phyloP scores from a whole-genome alignment of 2,888 invertebrate genomes.

The Drosophila borealis region DNA sequence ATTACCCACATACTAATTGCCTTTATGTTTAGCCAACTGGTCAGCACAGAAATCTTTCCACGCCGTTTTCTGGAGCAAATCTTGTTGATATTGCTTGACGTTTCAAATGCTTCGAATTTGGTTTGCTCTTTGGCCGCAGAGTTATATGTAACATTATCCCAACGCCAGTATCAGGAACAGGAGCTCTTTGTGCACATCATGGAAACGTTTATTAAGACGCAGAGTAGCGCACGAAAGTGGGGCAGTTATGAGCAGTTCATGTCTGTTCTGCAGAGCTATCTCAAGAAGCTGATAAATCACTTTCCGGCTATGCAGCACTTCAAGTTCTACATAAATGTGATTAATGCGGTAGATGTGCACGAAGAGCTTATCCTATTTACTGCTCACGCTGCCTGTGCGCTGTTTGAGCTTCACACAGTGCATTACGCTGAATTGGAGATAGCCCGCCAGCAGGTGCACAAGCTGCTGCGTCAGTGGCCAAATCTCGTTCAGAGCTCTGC shows the following conservation, averaged over 20 bases:
- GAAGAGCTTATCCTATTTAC: slow-evolving; percentile 47
- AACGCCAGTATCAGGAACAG: slow-evolving; percentile 42
- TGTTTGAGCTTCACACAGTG: slow-evolving; percentile 40
- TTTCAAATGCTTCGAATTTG: not conserved
- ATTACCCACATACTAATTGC: not conserved
- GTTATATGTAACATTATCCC: slow-evolving; percentile 49
- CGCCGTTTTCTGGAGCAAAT: slow-evolving; percentile 57
- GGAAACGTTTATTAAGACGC: slow-evolving; percentile 49
- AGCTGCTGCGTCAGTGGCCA: slow-evolving; percentile 48
- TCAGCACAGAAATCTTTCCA: slow-evolving; percentile 57
- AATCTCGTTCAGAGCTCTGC: slow-evolving; percentile 23
- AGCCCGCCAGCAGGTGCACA: slow-evolving; percentile 37
- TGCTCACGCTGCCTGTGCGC: slow-evolving; percentile 46
- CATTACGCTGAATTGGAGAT: slow-evolving; percentile 22
- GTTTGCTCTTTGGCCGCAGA: slow-evolving; percentile 42
- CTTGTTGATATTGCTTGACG: slow-evolving; percentile 44
- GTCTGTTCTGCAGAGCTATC: slow-evolving; percentile 28
- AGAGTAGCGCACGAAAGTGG: slow-evolving; percentile 11
- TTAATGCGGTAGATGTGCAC: slow-evolving; percentile 21
- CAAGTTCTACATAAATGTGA: slow-evolving; percentile 33
- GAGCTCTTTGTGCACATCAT: slow-evolving; percentile 55
- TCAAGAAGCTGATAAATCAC: slow-evolving; percentile 29
- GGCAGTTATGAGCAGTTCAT: slow-evolving; percentile 25
- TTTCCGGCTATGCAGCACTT: slow-evolving; percentile 39
- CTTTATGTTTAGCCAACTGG: slow-evolving; percentile 39